Evolutionary conservation across 1,140 invertebrate genomes (phyloP).

Genomic region (Papilio polytes): DNA sequence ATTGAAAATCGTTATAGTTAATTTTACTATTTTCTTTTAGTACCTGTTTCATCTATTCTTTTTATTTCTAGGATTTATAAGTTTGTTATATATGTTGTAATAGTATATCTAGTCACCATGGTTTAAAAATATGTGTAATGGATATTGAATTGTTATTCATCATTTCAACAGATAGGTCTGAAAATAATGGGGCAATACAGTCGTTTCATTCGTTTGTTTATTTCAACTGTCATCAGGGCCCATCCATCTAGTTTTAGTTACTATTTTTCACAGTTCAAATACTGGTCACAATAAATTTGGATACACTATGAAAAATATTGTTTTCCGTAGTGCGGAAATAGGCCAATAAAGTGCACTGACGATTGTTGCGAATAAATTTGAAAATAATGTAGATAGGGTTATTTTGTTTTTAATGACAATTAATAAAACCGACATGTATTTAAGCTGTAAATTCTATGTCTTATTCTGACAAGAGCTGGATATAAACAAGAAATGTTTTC

Average conservation of each 20-base stretch:
- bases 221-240: background rate
- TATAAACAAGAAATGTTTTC: slow-evolving; percentile 53
- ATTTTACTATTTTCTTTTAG: too few species aligned
- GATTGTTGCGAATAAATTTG: background rate
- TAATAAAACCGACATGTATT: slow-evolving; percentile 25
- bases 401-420: background rate
- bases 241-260: slow-evolving; percentile 21
- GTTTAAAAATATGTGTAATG: background rate
- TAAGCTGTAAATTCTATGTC: slow-evolving; percentile 29
- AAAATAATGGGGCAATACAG: background rate
- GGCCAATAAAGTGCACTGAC: background rate
- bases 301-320: slow-evolving; percentile 12
- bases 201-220: slow-evolving; percentile 25
- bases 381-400: background rate
- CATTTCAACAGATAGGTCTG: background rate
- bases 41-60: too few species aligned
- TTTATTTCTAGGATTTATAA: too few species aligned
- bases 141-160: background rate
- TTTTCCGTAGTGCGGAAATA: background rate
- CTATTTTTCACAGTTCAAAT: slow-evolving; percentile 6
- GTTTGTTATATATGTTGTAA: background rate
- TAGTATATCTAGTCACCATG: background rate
- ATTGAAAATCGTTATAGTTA: too few species aligned
- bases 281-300: slow-evolving; percentile 12
- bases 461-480: slow-evolving; percentile 36